These are phyloP conservation scores for Drosophila lacteicornis DNA, from an alignment of 1,140 invertebrate species.

Conservation along the genomic window DNA sequence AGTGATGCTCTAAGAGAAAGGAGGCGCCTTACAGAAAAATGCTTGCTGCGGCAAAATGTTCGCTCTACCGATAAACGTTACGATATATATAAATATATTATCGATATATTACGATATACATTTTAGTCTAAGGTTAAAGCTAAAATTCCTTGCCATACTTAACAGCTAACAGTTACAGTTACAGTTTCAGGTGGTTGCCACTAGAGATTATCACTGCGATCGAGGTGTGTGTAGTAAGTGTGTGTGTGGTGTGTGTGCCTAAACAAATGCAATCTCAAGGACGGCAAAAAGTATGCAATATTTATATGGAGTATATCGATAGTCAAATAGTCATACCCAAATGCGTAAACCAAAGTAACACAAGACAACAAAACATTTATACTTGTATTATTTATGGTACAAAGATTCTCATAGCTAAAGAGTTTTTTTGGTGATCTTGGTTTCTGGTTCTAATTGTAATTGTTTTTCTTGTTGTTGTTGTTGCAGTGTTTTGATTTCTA, in stretches of 20 bases:
- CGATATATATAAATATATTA: constrained; percentile 24
- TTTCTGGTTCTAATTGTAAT: constrained; percentile 37
- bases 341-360: constrained; percentile 77
- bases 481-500: constrained; percentile 29
- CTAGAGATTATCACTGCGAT: constrained; percentile 51
- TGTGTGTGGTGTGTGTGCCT: constrained; percentile 57
- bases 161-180: constrained; percentile 70
- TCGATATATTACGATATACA: constrained; percentile 53
- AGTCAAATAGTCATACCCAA: constrained; percentile 74
- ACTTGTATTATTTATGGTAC: constrained; percentile 60
- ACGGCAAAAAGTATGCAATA: constrained; percentile 76
- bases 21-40: constrained; percentile 65
- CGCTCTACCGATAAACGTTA: constrained; percentile 63
- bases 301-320: constrained; percentile 61
- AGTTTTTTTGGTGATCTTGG: constrained; percentile 33
- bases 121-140: constrained; percentile 66
- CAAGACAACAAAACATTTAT: constrained; percentile 78
- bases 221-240: constrained; percentile 15
- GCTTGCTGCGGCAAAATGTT: constrained; percentile 64
- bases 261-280: constrained; percentile 77
- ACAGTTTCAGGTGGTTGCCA: constrained; percentile 62
- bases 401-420: constrained; percentile 68
- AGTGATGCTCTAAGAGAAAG: constrained; percentile 62
- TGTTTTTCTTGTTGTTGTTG: constrained; percentile 34
- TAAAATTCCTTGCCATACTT: constrained; percentile 70